Evolutionary conservation across 2,797 vertebrate species (phyloP).

Genomic region (Mico argentatus): DNA sequence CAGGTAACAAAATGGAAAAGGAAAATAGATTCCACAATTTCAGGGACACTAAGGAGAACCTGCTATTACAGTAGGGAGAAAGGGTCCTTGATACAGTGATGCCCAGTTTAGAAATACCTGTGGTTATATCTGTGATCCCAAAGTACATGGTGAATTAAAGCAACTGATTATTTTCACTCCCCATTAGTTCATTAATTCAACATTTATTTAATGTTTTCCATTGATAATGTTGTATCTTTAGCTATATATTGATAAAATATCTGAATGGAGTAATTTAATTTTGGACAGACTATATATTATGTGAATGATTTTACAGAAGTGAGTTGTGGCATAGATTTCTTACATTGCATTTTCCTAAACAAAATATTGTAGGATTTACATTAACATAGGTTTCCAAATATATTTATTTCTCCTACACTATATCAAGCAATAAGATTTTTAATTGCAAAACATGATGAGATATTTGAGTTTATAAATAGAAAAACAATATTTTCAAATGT

Average conservation of each 20-base stretch:
- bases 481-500: background rate
- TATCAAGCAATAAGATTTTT: background rate
- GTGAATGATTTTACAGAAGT: background rate
- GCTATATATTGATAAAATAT: background rate
- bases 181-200: background rate
- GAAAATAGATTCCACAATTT: background rate
- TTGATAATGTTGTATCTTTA: background rate
- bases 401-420: background rate
- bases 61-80: background rate
- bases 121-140: background rate
- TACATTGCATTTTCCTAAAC: background rate
- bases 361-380: background rate
- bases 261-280: background rate
- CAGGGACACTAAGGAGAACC: background rate
- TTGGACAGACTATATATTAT: background rate
- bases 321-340: background rate
- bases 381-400: background rate
- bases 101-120: background rate
- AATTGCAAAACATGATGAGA: background rate
- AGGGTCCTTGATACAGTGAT: background rate
- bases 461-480: background rate
- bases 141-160: background rate
- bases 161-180: background rate
- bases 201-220: background rate
- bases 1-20: background rate